Evolutionary conservation across 2,888 invertebrate species (phyloP), one percentile per base, ranked within the genome.

Genomic region (Allacma fusca): DNA sequence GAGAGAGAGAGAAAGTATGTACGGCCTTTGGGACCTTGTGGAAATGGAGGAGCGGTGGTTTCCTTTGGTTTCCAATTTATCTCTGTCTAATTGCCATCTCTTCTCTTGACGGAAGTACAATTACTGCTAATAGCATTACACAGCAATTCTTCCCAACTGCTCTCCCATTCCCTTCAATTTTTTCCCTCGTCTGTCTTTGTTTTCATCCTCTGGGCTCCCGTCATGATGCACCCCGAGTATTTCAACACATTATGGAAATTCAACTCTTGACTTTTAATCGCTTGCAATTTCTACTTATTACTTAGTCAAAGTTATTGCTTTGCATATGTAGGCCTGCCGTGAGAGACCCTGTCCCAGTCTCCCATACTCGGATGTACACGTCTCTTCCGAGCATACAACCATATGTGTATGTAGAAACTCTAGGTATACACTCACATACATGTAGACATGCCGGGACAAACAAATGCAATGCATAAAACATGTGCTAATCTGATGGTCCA

Each of bases 21-120:
- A 28, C n/a, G 21, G n/a, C n/a, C 62, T 9, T 1, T 9, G 4
- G 50, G 19, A n/a, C 2, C 1, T 19, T 50, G 50, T 24, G 24
- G 65, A 28, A 62, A 28, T 28, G 26, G 65, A 65, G 65, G 28
- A 65, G 65, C 65, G 28, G 65, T 28, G 65, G 65, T 65, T 65
- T 65, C 28, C 65, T 65, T 65, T 65, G 68, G 40, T 68, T 40
- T 68, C 68, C 40, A 68, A 68, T 68, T 68, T 68, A 68, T 68
- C 68, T 68, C 40, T 68, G 68, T 68, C 68, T 68, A 68, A 68
- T 68, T 68, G 68, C 68, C 68, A 40, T 68, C 68, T 68, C 68
- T 34, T 43, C 68, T 23, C 68, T 68, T 68, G 68, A 68, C 40
- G 40, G 68, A 68, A 68, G 40, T 68, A 68, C 68, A 68, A 68